A percentile compares a stretch with the other conserved stretches of the same genome.
Conservation (phyloP, 2,113 vertebrate genomes). For the Tragelaphus imberbis region DNA sequence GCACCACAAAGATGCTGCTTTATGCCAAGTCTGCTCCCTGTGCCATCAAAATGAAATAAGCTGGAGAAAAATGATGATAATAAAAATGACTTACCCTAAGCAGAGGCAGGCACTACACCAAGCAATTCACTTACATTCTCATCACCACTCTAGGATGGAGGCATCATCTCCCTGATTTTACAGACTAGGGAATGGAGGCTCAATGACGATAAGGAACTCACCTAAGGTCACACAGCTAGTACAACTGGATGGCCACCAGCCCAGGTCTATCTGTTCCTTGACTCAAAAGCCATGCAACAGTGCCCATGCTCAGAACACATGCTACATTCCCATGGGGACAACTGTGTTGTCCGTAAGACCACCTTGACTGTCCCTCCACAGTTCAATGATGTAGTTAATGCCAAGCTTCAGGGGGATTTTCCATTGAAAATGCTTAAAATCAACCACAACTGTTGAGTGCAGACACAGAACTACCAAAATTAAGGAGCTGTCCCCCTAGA, state of each 20-base stretch:
- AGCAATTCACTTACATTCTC: not conserved
- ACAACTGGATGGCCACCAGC: not conserved
- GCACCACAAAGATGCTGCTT: not conserved
- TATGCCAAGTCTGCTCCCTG: constrained; percentile 38
- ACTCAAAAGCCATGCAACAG: not conserved
- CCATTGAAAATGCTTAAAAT: not conserved
- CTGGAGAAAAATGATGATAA: constrained; percentile 38
- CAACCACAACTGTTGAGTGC: not conserved
- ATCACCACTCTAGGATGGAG: not conserved
- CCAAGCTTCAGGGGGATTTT: not conserved
- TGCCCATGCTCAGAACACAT: not conserved
- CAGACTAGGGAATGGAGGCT: not conserved
- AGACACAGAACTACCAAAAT: not conserved
- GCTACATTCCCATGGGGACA: not conserved
- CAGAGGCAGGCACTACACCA: not conserved
- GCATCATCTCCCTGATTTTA: not conserved
- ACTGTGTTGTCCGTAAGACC: not conserved
- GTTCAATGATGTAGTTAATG: not conserved
- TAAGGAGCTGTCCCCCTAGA: not conserved
- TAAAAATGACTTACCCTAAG: constrained; percentile 28
- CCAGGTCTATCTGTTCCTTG: not conserved
- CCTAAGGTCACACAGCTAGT: not conserved
- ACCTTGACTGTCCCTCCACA: not conserved
- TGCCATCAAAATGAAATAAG: constrained; percentile 47
- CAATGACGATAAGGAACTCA: not conserved